phyloP scores from a whole-genome alignment of 2,797 vertebrate genomes.

The Hephaestus fuliginosus region DNA sequence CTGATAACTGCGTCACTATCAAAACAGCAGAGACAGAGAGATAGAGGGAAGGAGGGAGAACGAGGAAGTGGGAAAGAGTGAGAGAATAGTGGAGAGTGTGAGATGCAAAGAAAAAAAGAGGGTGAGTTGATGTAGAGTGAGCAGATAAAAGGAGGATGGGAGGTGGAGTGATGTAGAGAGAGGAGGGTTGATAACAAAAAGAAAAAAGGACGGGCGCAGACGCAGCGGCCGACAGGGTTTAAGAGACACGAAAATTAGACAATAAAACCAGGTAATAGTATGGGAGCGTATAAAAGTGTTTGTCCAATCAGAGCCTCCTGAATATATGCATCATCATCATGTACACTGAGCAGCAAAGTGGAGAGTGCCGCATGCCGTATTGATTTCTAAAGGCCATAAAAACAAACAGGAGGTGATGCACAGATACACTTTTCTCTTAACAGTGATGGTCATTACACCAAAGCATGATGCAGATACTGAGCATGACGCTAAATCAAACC shows the following conservation, averaged over 20 bases:
- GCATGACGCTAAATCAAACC: slow-evolving; percentile 43
- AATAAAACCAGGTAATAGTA: slow-evolving; percentile 71
- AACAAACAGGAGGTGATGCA: slow-evolving; percentile 67
- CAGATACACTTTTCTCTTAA: slow-evolving; percentile 50
- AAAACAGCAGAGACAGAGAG: slow-evolving; percentile 72
- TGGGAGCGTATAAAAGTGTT: slow-evolving; percentile 53
- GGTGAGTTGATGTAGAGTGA: slow-evolving; percentile 61
- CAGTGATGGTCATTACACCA: slow-evolving; percentile 57
- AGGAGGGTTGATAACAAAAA: slow-evolving; percentile 45
- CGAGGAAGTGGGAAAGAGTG: slow-evolving; percentile 34
- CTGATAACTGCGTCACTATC: slow-evolving; percentile 85
- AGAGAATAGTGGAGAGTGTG: slow-evolving; percentile 50
- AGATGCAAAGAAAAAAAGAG: slow-evolving; percentile 44
- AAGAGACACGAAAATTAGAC: slow-evolving; percentile 69
- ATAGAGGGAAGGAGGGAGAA: slow-evolving; percentile 14
- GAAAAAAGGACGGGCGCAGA: slow-evolving; percentile 40
- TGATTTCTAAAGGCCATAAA: slow-evolving; percentile 68
- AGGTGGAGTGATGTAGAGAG: slow-evolving; percentile 50
- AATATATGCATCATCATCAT: slow-evolving; percentile 64
- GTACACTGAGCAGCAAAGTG: slow-evolving; percentile 56
- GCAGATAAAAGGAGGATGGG: slow-evolving; percentile 50
- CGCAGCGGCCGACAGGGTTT: slow-evolving; percentile 47
- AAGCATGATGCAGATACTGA: slow-evolving; percentile 50
- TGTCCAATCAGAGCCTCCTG: slow-evolving; percentile 52
- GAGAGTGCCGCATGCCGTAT: slow-evolving; percentile 55